phyloP scores from a whole-genome alignment of 2,113 vertebrate species.

The Limnothrissa miodon region DNA sequence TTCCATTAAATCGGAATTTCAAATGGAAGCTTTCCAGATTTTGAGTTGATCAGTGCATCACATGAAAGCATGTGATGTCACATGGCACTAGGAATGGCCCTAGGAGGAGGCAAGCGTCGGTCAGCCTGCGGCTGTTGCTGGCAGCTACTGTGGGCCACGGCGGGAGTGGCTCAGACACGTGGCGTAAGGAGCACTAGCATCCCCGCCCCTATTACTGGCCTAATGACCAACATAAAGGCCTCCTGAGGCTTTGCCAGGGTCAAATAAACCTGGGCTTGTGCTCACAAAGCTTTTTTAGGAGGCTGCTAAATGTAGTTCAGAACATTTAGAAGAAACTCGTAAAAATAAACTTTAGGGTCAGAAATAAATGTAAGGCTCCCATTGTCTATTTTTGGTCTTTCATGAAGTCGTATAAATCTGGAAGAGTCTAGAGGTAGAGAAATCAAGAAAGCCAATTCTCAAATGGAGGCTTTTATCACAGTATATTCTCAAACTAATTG shows the following conservation, averaged over 20 bases:
- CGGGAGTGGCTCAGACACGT: neutral
- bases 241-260: neutral
- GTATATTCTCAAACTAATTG: too few species aligned
- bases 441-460: too few species aligned
- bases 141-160: neutral
- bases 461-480: too few species aligned
- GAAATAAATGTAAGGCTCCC: too few species aligned
- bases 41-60: constrained; percentile 70
- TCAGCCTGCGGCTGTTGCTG: neutral
- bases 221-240: neutral
- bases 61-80: constrained; percentile 82
- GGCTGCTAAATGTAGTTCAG: too few species aligned
- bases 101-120: neutral
- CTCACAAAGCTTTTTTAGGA: too few species aligned
- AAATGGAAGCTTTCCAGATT: constrained; percentile 73
- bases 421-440: too few species aligned
- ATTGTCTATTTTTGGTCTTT: too few species aligned
- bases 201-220: neutral
- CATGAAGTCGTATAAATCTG: too few species aligned
- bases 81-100: constrained; percentile 60
- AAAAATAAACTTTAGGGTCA: too few species aligned
- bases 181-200: neutral
- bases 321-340: too few species aligned
- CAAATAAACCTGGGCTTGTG: neutral
- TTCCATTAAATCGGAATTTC: constrained; percentile 74